Evolutionary conservation across 2,888 invertebrate genomes (phyloP).

Genomic region (Petrolisthes cinctipes): DNA sequence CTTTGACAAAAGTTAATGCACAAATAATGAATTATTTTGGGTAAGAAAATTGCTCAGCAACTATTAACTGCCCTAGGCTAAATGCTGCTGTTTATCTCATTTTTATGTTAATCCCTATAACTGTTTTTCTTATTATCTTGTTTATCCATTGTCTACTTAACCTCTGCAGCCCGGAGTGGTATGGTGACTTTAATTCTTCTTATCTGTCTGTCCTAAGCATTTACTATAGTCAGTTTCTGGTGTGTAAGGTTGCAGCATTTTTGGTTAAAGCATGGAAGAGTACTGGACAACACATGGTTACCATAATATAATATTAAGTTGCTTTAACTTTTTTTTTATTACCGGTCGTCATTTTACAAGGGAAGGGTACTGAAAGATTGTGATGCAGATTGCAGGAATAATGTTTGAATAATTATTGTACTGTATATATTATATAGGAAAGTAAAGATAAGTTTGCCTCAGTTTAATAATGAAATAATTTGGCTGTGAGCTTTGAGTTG

Average conservation of each 20-base stretch:
- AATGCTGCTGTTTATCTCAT: neutral
- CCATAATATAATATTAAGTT: conserved; percentile 45
- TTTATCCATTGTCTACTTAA: neutral
- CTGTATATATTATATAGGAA: conserved; percentile 38
- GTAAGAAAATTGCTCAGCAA: neutral
- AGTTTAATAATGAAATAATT: conserved; percentile 35
- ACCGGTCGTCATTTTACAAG: neutral
- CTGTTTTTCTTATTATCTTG: neutral
- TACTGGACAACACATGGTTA: conserved; percentile 16
- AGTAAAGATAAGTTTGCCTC: conserved; percentile 36
- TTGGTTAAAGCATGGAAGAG: conserved; percentile 20
- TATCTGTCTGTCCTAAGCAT: conserved; percentile 21
- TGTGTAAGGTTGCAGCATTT: conserved; percentile 25
- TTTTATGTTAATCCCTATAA: neutral
- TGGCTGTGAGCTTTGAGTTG: conserved; percentile 47
- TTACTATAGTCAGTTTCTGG: conserved; percentile 32
- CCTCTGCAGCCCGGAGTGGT: no score
- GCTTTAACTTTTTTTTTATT: conserved; percentile 18
- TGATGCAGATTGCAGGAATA: conserved; percentile 22
- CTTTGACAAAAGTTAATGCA: no score
- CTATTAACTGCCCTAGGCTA: neutral
- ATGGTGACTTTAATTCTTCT: neutral
- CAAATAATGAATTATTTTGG: no score
- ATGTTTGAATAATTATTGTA: conserved; percentile 12
- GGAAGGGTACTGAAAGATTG: conserved; percentile 11